Base-by-base conservation (phyloP, 2,888 invertebrate species). In the Heliconius ethilla region DNA sequence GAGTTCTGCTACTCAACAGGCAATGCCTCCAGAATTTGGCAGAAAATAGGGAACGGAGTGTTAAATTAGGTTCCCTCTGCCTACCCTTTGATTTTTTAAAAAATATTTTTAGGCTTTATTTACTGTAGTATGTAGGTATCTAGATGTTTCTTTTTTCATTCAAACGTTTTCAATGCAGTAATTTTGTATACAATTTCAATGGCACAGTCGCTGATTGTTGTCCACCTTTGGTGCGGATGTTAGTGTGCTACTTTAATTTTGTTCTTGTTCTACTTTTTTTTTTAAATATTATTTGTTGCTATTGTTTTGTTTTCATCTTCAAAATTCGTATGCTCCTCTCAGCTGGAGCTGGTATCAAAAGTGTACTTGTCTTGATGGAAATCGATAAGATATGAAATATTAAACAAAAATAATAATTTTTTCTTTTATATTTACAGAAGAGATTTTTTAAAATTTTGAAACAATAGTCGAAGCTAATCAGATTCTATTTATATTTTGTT, bases 191-290 rank as follows among this genome's bases (percentile, higher is more conserved):
- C 65, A 51, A 73, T 75, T 70, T 76, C 70, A 69, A 75, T 78
- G 78, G 73, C 62, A 65, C 25, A 22, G 70, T 25, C 55, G 55
- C 72, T 62, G 70, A 80, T 75, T 78, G 76, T 80, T 67, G 51
- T 76, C 29, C 45, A 65, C 75, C 33, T 29, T 74, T 76, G 62
- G 65, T 75, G 63, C 80, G 80, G 80, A 80, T 78, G 80, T 80
- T 59, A 62, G 40, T 75, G 75, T 37, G 63, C 70, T 27, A 75
- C 75, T 76, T 80, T 67, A 67, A 67, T 76, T 80, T 67, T 65
- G 40, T 74, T 65, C 65, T 74, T 59, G 74, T 37, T 65, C 75
- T 63, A 76, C 29, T 27, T 76, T 59, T 72, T 70, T 29, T 55
- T 72, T 33, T n/a, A 22, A 55, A 70, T 29, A 55, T n/a, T 55